A percentile compares a stretch with the other conserved stretches of the same genome.
These are phyloP conservation scores for Erethizon dorsatum DNA, from an alignment of 2,797 vertebrate species.

Conservation along the genomic window DNA sequence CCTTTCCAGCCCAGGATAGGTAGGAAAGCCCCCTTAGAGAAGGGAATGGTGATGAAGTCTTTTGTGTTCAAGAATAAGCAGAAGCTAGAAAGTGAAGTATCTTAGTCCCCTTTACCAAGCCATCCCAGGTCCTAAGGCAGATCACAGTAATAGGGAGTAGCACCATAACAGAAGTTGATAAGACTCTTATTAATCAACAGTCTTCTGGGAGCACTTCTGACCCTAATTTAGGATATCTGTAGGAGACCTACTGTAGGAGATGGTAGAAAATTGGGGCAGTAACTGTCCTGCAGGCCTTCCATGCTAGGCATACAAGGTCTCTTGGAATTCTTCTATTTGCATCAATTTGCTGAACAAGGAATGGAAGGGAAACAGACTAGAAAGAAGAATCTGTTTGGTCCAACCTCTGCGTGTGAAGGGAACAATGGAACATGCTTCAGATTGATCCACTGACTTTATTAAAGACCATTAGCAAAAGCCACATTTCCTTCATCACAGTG, in stretches of 20 bases:
- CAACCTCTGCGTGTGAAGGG: neutral
- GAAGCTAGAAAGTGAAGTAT: neutral
- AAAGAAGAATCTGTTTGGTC: slow-evolving; percentile 21
- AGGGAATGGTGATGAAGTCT: neutral
- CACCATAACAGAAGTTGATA: neutral
- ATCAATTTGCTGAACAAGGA: slow-evolving; percentile 58
- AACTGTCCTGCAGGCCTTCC: neutral
- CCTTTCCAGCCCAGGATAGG: neutral
- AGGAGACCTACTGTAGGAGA: neutral
- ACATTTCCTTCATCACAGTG: neutral
- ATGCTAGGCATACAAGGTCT: neutral
- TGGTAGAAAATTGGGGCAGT: neutral
- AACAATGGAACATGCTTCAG: neutral
- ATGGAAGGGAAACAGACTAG: slow-evolving; percentile 35
- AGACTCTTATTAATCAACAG: slow-evolving; percentile 83
- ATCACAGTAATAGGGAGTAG: neutral
- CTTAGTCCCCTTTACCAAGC: neutral
- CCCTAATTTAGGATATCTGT: neutral
- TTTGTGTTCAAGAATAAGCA: slow-evolving; percentile 1
- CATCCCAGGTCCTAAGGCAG: neutral
- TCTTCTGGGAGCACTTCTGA: slow-evolving; percentile 66
- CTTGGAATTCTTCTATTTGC: neutral
- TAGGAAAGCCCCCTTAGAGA: neutral
- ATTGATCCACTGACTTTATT: neutral
- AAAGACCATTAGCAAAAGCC: neutral